Base-by-base conservation (phyloP, 2,113 vertebrate genomes). In the Pollachius pollachius region DNA sequence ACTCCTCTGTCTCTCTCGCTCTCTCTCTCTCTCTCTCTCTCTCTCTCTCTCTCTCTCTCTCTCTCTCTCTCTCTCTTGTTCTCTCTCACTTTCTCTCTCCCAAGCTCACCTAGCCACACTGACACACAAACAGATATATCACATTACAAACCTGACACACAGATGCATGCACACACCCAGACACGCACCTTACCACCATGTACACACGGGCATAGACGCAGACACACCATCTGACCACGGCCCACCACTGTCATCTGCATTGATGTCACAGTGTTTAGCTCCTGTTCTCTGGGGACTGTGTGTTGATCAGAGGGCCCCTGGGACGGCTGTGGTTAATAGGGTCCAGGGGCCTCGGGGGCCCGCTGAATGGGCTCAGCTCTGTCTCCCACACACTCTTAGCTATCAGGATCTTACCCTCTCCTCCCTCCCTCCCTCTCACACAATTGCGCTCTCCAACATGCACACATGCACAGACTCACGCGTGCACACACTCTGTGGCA, bases 211-310 rank as follows among this genome's bases (percentile, higher is more conserved):
- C 81, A 68, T 77, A 78, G 79, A 78, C 52, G 59, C 18, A 30
- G 64, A 76, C 37, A 41, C 37, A 41, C 37, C 37, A 5, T 41
- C 37, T 41, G 37, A 41, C 77, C 77, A 6, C 67, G 65, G 67
- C 84, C 78, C 77, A 6, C 69, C 87, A 71, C 2, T 2, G 2
- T 41, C 85, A 76, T 85, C 82, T 77, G 79, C 82, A 67, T 74
- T 71, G 0, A 71, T 66, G 84, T 78, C 66, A 27, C 82, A 66
- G 79, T 17, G 65, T 74, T 52, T 30, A 30, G 48, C 18, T 13
- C 62, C 23, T 17, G 76, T 71, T 60, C 57, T 70, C 63, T 61
- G 0, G 78, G 84, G 77, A 80, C 84, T 0, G 3, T 17, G 34
- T 37, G 15, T 57, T 66, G 72, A 79, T 79, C 74, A 56, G 63